These are phyloP conservation scores for Phocoena sinus DNA, from an alignment of 2,113 vertebrate genomes.

Conservation along the genomic window DNA sequence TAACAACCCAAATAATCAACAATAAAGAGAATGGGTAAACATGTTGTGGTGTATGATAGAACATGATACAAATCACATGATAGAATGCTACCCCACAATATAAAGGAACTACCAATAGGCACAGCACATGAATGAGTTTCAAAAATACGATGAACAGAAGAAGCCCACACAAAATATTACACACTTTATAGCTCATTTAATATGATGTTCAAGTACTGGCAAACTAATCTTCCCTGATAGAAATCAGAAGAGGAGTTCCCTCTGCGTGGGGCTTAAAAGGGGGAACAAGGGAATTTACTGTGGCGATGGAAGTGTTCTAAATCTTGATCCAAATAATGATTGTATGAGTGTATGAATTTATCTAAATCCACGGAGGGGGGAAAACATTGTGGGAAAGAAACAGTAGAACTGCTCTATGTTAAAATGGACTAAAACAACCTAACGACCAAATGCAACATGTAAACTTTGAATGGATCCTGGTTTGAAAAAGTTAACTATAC, in stretches of 20 bases:
- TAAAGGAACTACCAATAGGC: neutral
- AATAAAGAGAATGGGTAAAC: neutral
- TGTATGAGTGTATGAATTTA: neutral
- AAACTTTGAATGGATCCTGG: neutral
- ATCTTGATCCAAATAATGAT: neutral
- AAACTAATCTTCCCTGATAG: neutral
- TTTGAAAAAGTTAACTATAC: slow-evolving; percentile 14
- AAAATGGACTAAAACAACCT: neutral
- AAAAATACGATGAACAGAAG: neutral
- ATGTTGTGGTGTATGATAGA: neutral
- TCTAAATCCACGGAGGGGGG: neutral
- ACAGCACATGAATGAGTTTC: neutral
- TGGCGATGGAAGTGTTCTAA: neutral
- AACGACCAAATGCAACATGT: neutral
- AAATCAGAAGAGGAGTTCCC: neutral
- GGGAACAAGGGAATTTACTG: neutral
- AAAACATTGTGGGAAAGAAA: neutral
- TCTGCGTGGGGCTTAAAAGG: neutral
- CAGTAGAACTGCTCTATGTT: neutral
- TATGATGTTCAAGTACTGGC: neutral
- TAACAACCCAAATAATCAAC: neutral
- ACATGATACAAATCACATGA: neutral
- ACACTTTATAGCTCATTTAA: neutral
- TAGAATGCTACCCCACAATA: neutral
- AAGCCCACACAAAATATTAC: neutral